Base-by-base conservation (phyloP, 2,888 invertebrate genomes). In the Meganola albula region DNA sequence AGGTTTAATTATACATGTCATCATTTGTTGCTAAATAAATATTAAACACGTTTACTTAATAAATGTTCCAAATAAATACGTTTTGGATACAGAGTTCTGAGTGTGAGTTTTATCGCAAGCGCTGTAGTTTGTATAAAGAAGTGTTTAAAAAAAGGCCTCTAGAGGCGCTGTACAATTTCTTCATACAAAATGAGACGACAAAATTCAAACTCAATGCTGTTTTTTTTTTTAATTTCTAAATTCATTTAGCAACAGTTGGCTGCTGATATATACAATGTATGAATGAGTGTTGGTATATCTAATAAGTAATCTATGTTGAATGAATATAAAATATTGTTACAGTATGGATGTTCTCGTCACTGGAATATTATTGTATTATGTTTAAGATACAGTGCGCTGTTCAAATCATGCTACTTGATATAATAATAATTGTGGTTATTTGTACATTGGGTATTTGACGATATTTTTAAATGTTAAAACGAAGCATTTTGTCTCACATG, bases 401-500 rank as follows among this genome's bases (percentile, higher is more conserved):
- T 47, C 32, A 49, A 58, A 53, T 49, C 57, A 61, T 59, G 67
- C 68, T 63, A 41, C 44, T 38, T 34, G 29, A 43, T 39, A 53
- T 38, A 34, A 29, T 38, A 53, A 27, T 44, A 48, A 49, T 44
- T 54, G 50, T 51, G 43, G 47, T 61, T 44, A n/a, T n/a, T n/a
- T n/a, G n/a, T n/a, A n/a, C n/a, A n/a, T n/a, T n/a, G n/a, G n/a
- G n/a, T n/a, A n/a, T n/a, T n/a, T n/a, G n/a, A n/a, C n/a, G n/a
- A n/a, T n/a, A n/a, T n/a, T n/a, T n/a, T n/a, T n/a, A n/a, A n/a
- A n/a, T n/a, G n/a, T n/a, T n/a, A n/a, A n/a, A n/a, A n/a, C n/a
- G n/a, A n/a, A n/a, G n/a, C n/a, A n/a, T n/a, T n/a, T n/a, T n/a
- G n/a, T n/a, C n/a, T n/a, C n/a, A n/a, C n/a, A n/a, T n/a, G n/a